Evolutionary conservation across 2,113 vertebrate species (phyloP).

Genomic region (Microcebus murinus): DNA sequence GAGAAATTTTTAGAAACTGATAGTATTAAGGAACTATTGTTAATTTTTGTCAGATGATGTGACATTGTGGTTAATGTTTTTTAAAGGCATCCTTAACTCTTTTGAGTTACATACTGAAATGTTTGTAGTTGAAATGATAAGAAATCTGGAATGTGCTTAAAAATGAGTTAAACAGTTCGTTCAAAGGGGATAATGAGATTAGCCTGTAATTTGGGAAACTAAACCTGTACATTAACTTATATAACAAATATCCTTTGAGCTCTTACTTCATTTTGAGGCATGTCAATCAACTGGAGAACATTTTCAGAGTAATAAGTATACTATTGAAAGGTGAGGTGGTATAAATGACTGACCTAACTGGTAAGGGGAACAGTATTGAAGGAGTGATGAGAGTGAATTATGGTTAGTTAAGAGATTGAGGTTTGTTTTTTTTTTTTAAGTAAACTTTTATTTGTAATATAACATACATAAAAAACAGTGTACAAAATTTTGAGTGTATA

Average conservation of each 20-base stretch:
- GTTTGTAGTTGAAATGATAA: constrained; percentile 36
- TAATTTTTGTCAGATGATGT: not conserved
- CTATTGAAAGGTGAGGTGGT: not conserved
- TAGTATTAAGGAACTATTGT: not conserved
- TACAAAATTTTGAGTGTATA: not conserved
- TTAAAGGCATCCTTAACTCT: not conserved
- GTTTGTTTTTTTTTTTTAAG: not conserved
- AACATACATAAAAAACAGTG: not conserved
- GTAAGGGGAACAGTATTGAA: not conserved
- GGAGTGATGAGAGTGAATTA: not conserved
- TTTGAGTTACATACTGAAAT: not conserved
- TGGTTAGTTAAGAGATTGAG: not conserved
- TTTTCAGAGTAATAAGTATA: not conserved
- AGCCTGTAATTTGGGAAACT: not conserved
- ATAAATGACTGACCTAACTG: not conserved
- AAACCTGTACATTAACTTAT: not conserved
- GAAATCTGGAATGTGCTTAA: not conserved
- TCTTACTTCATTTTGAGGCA: not conserved
- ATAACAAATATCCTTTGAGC: not conserved
- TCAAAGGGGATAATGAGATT: not conserved
- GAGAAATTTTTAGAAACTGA: constrained; percentile 15
- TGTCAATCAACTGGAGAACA: not conserved
- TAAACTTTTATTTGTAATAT: not conserved
- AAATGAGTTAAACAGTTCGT: not conserved
- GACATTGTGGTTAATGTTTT: not conserved